phyloP scores from a whole-genome alignment of 2,797 vertebrate genomes.

The Protonibea diacanthus region DNA sequence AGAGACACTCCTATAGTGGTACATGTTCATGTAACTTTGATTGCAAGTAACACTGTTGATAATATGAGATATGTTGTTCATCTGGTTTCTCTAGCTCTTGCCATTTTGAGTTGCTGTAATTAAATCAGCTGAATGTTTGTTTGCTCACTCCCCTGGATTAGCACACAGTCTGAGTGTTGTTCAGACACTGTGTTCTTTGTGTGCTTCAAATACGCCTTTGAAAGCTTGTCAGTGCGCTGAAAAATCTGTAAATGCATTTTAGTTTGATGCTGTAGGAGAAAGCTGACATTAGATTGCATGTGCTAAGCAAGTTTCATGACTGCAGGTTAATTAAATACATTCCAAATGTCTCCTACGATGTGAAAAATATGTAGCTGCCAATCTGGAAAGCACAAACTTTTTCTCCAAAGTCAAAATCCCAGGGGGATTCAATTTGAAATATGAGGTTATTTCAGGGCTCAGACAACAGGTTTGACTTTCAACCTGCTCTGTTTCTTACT shows the following conservation, averaged over 20 bases:
- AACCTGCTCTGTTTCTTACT: background rate
- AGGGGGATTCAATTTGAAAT: slow-evolving; percentile 38
- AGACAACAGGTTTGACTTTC: slow-evolving; percentile 15
- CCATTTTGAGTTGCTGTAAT: slow-evolving; percentile 16
- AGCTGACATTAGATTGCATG: slow-evolving; percentile 46
- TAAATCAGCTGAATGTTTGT: slow-evolving; percentile 31
- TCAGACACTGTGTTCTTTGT: slow-evolving; percentile 32
- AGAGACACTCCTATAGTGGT: slow-evolving; percentile 87
- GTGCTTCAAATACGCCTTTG: slow-evolving; percentile 32
- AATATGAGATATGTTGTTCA: background rate
- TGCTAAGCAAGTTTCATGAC: slow-evolving; percentile 56
- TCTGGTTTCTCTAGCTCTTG: background rate
- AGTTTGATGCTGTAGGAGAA: slow-evolving; percentile 51
- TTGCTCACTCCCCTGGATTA: slow-evolving; percentile 27
- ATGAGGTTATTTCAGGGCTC: slow-evolving; percentile 42
- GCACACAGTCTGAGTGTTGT: slow-evolving; percentile 13
- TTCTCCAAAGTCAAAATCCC: slow-evolving; percentile 36
- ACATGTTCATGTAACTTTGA: slow-evolving; percentile 35
- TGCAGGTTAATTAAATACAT: slow-evolving; percentile 64
- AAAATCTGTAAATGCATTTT: slow-evolving; percentile 27
- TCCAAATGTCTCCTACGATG: slow-evolving; percentile 65
- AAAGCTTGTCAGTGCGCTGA: slow-evolving; percentile 31
- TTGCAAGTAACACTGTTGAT: background rate
- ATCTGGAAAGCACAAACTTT: slow-evolving; percentile 29
- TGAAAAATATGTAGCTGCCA: slow-evolving; percentile 62